Conservation (phyloP, 2,113 vertebrate genomes). For the Sitta europaea region DNA sequence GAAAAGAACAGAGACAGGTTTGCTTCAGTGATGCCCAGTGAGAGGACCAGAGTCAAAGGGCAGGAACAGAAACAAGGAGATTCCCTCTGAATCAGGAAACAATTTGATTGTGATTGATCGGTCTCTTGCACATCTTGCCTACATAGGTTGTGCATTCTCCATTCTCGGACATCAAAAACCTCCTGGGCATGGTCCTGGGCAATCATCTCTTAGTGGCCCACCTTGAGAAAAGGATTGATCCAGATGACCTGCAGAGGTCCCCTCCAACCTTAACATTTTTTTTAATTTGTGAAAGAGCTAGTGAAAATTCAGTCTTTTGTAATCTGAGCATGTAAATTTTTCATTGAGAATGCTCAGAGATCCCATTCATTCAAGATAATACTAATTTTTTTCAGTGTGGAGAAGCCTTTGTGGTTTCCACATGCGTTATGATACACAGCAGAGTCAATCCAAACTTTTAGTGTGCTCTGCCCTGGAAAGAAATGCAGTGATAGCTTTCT, state of each 20-base stretch:
- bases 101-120: fast-evolving
- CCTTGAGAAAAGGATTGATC: background rate
- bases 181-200: background rate
- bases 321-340: background rate
- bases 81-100: background rate
- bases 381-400: background rate
- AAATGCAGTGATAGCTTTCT: background rate
- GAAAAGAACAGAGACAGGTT: background rate
- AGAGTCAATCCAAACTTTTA: background rate
- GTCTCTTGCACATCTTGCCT: background rate
- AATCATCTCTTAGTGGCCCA: background rate
- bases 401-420: background rate
- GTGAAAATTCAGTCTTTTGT: background rate
- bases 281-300: background rate
- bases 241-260: background rate
- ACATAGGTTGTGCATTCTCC: background rate
- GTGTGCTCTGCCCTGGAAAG: background rate
- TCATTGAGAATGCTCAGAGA: background rate
- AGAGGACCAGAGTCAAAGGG: background rate
- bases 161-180: background rate
- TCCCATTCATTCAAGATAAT: background rate
- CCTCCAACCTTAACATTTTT: background rate
- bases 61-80: background rate
- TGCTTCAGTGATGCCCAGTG: background rate
- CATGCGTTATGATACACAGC: background rate